Evolutionary conservation across 2,113 vertebrate genomes (phyloP).

Genomic region (Antidorcas marsupialis): DNA sequence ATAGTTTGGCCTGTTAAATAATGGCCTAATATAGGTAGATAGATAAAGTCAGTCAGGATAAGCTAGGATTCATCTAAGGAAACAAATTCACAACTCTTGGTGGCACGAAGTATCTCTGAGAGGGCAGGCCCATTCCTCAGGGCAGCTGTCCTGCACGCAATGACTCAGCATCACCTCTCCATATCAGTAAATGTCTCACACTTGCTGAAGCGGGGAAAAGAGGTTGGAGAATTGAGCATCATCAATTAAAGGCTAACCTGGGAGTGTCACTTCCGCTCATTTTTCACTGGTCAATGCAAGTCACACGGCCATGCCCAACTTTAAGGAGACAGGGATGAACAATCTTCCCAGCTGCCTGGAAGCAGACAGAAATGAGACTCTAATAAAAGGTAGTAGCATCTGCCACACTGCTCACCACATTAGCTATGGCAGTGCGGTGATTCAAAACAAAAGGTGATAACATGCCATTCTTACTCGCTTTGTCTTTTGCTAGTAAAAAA

Average conservation of each 20-base stretch:
- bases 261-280: not conserved
- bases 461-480: not conserved
- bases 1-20: not conserved
- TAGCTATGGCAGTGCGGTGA: not conserved
- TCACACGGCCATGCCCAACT: not conserved
- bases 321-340: not conserved
- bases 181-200: not conserved
- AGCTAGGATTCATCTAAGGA: not conserved
- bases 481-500: not conserved
- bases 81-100: not conserved
- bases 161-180: not conserved
- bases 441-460: not conserved
- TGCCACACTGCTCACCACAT: not conserved
- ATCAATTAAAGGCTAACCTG: not conserved
- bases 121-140: not conserved
- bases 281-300: not conserved
- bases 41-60: not conserved
- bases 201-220: not conserved
- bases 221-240: not conserved
- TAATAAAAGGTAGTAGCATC: not conserved
- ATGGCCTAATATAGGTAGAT: not conserved
- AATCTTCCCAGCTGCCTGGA: not conserved
- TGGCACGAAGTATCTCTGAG: not conserved
- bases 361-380: not conserved
- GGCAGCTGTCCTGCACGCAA: not conserved